These are phyloP conservation scores for Globodera ellingtonae DNA, from an alignment of 1,140 invertebrate species.

Conservation along the genomic window DNA sequence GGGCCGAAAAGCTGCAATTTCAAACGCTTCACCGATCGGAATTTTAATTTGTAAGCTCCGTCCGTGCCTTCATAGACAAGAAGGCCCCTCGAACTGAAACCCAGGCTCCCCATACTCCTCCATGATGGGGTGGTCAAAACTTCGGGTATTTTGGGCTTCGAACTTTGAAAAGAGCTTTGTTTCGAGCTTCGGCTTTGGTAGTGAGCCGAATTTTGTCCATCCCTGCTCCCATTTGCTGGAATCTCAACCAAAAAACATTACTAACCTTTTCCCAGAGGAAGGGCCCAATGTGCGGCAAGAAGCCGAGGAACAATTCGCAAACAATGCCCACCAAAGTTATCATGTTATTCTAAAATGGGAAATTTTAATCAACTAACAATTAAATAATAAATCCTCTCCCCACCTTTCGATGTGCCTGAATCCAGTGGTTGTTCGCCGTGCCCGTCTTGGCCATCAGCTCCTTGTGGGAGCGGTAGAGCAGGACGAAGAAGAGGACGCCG, in stretches of 20 bases:
- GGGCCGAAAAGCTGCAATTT: constrained; percentile 19
- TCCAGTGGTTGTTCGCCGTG: constrained; percentile 11
- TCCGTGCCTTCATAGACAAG: too few relatives aligned
- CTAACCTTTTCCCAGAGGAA: constrained; percentile 29
- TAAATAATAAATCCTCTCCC: background rate
- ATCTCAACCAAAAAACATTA: background rate
- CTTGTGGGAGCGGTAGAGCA: constrained; percentile 17
- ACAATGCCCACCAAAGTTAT: constrained; percentile 17
- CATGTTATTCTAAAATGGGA: constrained; percentile 18
- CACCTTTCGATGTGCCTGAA: background rate
- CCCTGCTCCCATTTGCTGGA: too few relatives aligned
- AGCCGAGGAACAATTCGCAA: constrained; percentile 26
- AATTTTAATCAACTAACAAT: too few relatives aligned
- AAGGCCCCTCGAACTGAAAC: too few relatives aligned
- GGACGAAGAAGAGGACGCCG: constrained; percentile 11
- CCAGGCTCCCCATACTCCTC: too few relatives aligned
- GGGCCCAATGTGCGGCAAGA: constrained; percentile 27
- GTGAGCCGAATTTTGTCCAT: too few relatives aligned
- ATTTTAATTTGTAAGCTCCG: too few relatives aligned
- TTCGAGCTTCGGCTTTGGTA: too few relatives aligned
- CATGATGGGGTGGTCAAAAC: too few relatives aligned
- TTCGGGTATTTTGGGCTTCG: too few relatives aligned
- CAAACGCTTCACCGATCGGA: background rate
- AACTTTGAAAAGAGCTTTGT: too few relatives aligned
- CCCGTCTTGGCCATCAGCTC: background rate